Evolutionary conservation across 2,797 vertebrate species (phyloP).

Genomic region (Cryptoblepharus egeriae): DNA sequence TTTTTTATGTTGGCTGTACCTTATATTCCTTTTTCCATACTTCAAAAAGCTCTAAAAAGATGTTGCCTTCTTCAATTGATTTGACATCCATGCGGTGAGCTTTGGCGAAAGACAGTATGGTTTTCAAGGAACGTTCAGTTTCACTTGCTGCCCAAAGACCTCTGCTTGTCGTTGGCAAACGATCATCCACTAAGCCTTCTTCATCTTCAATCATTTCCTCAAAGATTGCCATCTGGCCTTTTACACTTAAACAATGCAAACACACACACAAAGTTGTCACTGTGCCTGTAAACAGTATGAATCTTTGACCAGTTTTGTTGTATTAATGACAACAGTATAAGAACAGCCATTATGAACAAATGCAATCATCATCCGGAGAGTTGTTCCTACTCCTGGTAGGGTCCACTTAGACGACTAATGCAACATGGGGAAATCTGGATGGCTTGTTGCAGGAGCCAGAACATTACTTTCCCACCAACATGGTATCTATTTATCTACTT

Average conservation of each 20-base stretch:
- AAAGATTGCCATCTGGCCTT: slow-evolving; percentile 96
- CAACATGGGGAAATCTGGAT: too few species aligned
- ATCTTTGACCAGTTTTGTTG: background rate
- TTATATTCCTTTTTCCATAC: slow-evolving; percentile 99
- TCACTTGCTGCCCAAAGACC: slow-evolving; percentile 96
- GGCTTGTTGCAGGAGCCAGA: too few species aligned
- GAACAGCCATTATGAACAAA: too few species aligned
- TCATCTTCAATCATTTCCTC: slow-evolving; percentile 99
- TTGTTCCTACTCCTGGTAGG: too few species aligned
- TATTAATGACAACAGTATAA: too few species aligned
- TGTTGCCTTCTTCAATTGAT: slow-evolving; percentile 90
- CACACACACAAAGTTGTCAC: slow-evolving; percentile 26
- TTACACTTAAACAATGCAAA: slow-evolving; percentile 82
- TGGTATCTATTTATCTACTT: too few species aligned
- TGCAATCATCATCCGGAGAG: too few species aligned
- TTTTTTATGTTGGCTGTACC: slow-evolving; percentile 72
- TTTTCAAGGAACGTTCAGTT: slow-evolving; percentile 92
- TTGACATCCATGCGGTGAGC: slow-evolving; percentile 86
- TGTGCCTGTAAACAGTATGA: background rate
- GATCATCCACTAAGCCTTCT: slow-evolving; percentile 94
- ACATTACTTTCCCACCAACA: too few species aligned
- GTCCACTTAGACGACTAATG: too few species aligned
- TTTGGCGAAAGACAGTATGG: slow-evolving; percentile 91
- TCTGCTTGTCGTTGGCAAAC: slow-evolving; percentile 92
- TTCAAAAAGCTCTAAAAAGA: slow-evolving; percentile 96